A percentile compares a stretch with the other conserved stretches of the same genome.
phyloP scores from a whole-genome alignment of 2,797 vertebrate species.

The Helarctos malayanus region DNA sequence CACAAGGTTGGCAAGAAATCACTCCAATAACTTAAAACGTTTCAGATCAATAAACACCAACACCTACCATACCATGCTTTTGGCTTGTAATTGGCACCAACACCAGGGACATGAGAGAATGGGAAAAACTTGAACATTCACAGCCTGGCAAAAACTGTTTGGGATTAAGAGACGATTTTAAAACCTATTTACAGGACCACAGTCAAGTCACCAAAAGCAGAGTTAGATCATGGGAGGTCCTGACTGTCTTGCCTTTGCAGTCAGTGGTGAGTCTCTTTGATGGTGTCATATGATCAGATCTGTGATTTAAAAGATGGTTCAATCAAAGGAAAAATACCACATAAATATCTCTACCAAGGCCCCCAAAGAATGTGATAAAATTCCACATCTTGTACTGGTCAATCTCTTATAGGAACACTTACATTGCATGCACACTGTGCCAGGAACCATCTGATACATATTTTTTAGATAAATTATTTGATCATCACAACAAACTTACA shows the following conservation, averaged over 20 bases:
- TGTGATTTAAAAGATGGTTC: not conserved
- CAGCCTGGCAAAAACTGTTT: not conserved
- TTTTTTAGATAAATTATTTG: slow-evolving; percentile 42
- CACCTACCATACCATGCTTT: not conserved
- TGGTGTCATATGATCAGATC: not conserved
- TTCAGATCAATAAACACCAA: slow-evolving; percentile 55
- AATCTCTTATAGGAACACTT: not conserved
- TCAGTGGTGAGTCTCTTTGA: not conserved
- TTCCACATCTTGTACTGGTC: not conserved
- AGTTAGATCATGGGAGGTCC: not conserved
- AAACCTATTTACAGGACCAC: not conserved
- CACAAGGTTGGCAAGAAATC: not conserved
- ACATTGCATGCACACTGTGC: not conserved
- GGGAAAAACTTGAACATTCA: slow-evolving; percentile 14
- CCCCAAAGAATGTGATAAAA: slow-evolving; percentile 9
- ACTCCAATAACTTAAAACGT: slow-evolving; percentile 21
- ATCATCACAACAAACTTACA: not conserved
- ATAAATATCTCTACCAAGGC: slow-evolving; percentile 17
- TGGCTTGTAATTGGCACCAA: not conserved
- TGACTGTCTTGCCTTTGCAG: not conserved
- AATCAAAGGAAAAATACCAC: not conserved
- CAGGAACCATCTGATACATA: not conserved
- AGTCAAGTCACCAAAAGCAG: not conserved
- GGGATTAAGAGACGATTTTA: not conserved
- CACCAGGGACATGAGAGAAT: not conserved